phyloP scores from a whole-genome alignment of 2,113 vertebrate species.

The Cryptotis parvus region DNA sequence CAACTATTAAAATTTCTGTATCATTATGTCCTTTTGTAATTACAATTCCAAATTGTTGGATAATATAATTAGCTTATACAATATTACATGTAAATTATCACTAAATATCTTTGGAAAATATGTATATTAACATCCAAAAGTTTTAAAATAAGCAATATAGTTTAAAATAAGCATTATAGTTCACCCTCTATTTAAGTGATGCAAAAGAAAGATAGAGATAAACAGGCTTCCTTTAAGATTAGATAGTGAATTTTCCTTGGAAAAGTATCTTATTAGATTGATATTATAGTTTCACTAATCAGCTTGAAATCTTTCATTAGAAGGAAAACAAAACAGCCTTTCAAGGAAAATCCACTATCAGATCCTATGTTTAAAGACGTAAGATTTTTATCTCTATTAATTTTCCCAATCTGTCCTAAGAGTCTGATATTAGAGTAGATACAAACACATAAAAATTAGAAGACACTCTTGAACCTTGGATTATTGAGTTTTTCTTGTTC shows the following conservation, averaged over 20 bases:
- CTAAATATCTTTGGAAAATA: slow-evolving; percentile 19
- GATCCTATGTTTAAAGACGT: not conserved
- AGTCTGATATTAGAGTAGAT: not conserved
- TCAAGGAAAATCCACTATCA: too few relatives aligned
- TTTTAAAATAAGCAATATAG: not conserved
- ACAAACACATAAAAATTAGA: not conserved
- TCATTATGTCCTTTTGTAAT: slow-evolving; percentile 19
- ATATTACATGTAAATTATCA: not conserved
- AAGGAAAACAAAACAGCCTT: too few relatives aligned
- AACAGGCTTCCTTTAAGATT: slow-evolving; percentile 53
- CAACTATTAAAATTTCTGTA: not conserved
- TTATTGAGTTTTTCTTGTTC: too few relatives aligned
- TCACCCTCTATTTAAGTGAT: too few relatives aligned
- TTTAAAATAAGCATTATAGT: not conserved
- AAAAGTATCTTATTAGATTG: too few relatives aligned
- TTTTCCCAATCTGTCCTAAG: not conserved
- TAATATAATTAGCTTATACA: not conserved
- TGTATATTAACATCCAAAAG: not conserved
- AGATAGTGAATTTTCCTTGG: slow-evolving; percentile 19
- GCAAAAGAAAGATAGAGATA: slow-evolving; percentile 54
- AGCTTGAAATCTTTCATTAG: too few relatives aligned
- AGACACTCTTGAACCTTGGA: too few relatives aligned
- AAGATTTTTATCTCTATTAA: not conserved
- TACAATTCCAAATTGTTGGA: slow-evolving; percentile 19
- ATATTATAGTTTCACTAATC: too few relatives aligned